These are phyloP conservation scores for Scotopteryx bipunctaria DNA, from an alignment of 2,888 invertebrate genomes.

Conservation along the genomic window DNA sequence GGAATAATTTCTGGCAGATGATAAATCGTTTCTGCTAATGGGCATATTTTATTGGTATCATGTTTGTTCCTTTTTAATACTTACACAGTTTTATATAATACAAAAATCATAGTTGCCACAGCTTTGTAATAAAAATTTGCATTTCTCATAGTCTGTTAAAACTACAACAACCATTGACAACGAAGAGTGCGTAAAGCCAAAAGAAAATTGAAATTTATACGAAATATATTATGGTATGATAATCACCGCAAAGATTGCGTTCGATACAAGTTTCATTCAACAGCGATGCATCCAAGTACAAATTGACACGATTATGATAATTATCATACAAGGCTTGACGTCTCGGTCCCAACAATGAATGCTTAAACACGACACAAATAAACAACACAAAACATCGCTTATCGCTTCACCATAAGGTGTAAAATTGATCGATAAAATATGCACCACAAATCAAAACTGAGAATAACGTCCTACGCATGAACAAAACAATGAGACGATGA, in stretches of 20 bases:
- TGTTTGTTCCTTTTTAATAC: constrained; percentile 2
- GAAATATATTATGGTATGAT: too few species aligned
- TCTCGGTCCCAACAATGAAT: constrained; percentile 40
- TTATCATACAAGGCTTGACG: constrained; percentile 39
- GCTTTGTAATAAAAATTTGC: too few species aligned
- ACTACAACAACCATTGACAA: too few species aligned
- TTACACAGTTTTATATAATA: too few species aligned
- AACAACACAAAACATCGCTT: constrained; percentile 37
- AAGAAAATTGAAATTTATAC: too few species aligned
- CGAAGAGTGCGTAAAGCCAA: too few species aligned
- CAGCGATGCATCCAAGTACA: constrained; percentile 30
- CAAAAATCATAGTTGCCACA: too few species aligned
- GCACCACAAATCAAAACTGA: constrained; percentile 55
- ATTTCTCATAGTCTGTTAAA: too few species aligned
- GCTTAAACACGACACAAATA: constrained; percentile 22
- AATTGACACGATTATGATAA: constrained; percentile 40
- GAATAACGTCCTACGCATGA: constrained; percentile 62
- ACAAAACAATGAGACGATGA: constrained; percentile 64
- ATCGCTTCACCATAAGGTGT: constrained; percentile 45
- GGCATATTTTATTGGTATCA: constrained; percentile 24
- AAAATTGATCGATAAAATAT: constrained; percentile 47
- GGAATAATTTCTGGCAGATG: constrained; percentile 23
- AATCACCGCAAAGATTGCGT: constrained; percentile 19
- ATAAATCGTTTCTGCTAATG: constrained; percentile 27
- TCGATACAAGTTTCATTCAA: constrained; percentile 26